phyloP scores from a whole-genome alignment of 2,888 invertebrate species.

The Spisula solida region DNA sequence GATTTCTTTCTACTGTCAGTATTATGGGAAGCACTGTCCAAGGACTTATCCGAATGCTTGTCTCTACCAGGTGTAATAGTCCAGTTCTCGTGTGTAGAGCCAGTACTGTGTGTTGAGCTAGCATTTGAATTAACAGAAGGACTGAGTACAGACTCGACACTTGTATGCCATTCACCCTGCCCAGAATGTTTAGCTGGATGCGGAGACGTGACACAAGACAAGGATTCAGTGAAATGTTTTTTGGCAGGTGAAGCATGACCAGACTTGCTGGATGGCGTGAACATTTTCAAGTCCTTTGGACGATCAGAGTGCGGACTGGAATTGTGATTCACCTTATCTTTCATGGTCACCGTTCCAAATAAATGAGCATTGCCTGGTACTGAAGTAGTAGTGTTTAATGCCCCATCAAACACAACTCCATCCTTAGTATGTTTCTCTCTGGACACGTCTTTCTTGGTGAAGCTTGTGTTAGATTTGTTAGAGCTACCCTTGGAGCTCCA shows the following conservation, averaged over 20 bases:
- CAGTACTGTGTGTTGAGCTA: slow-evolving; percentile 83
- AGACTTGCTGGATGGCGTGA: slow-evolving; percentile 22
- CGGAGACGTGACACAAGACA: slow-evolving; percentile 59
- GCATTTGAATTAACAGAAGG: slow-evolving; percentile 85
- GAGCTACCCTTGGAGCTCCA: slow-evolving; percentile 37
- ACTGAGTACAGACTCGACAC: slow-evolving; percentile 81
- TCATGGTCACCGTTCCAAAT: slow-evolving; percentile 69
- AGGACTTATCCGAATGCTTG: slow-evolving; percentile 10
- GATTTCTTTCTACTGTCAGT: slow-evolving; percentile 23
- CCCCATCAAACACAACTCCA: slow-evolving; percentile 77
- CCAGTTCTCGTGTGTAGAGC: slow-evolving; percentile 85
- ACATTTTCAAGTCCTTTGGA: slow-evolving; percentile 49
- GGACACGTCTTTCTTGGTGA: not conserved
- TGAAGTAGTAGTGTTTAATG: slow-evolving; percentile 82
- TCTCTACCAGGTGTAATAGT: slow-evolving; percentile 67
- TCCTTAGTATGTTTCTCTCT: slow-evolving; percentile 36
- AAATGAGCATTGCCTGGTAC: slow-evolving; percentile 82
- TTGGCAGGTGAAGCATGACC: slow-evolving; percentile 42
- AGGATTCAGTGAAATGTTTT: slow-evolving; percentile 55
- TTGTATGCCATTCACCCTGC: slow-evolving; percentile 83
- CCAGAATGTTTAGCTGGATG: slow-evolving; percentile 54
- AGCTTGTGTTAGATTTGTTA: not conserved
- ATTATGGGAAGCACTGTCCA: not conserved
- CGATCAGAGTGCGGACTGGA: slow-evolving; percentile 36
- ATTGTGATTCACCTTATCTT: slow-evolving; percentile 58